Conservation (phyloP, 2,797 vertebrate genomes). For the Danio choprae region DNA sequence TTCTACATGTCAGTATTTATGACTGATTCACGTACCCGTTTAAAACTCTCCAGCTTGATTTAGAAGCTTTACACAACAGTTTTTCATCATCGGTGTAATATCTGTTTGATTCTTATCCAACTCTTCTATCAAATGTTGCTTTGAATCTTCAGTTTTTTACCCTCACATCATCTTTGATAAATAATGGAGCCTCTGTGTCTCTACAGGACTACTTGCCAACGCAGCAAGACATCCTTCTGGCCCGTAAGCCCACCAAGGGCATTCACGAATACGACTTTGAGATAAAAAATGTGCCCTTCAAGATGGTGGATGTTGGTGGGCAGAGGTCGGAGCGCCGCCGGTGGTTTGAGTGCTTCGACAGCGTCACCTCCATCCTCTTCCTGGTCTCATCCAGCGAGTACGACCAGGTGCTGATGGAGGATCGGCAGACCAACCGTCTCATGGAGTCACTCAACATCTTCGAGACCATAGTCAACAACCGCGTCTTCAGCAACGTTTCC, state of each 20-base stretch:
- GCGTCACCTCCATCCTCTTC: constrained; percentile 96
- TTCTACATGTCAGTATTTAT: not conserved
- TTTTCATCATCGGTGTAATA: not conserved
- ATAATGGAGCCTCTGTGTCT: not conserved
- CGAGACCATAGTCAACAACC: constrained; percentile 97
- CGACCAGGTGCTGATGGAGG: constrained; percentile 99
- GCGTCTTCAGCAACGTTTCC: constrained; percentile 96
- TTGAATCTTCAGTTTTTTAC: not conserved
- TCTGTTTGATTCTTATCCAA: not conserved
- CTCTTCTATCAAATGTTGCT: not conserved
- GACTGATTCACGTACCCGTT: not conserved
- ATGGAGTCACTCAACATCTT: constrained; percentile 98
- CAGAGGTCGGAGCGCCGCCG: constrained; percentile 93
- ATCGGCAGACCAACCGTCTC: constrained; percentile 93
- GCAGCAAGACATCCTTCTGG: constrained; percentile 95
- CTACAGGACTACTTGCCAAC: constrained; percentile 91
- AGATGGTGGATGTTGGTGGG: constrained; percentile 97
- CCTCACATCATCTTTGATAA: not conserved
- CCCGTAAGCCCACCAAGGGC: constrained; percentile 94
- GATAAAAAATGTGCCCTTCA: constrained; percentile 97
- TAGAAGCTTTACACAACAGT: not conserved
- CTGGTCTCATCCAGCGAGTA: constrained; percentile 97
- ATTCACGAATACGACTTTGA: constrained; percentile 98
- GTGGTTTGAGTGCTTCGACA: constrained; percentile 98
- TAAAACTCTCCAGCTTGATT: not conserved